Conservation (phyloP, 2,113 vertebrate species). For the Megalops atlanticus region DNA sequence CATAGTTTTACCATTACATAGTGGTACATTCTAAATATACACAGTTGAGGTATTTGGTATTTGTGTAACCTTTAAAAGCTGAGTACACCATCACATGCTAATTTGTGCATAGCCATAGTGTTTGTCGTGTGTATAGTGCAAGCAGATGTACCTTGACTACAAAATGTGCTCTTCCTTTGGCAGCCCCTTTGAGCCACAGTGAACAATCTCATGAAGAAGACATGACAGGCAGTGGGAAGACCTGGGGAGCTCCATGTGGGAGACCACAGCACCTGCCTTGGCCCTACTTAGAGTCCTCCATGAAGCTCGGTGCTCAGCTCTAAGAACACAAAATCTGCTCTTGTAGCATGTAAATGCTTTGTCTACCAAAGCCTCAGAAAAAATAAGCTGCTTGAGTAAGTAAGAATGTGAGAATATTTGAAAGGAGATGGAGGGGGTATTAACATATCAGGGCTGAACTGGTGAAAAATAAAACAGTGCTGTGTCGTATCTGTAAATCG, state of each 20-base stretch:
- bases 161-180: not conserved
- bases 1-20: no score
- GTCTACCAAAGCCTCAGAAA: no score
- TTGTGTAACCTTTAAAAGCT: not conserved
- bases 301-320: not conserved
- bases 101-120: not conserved
- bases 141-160: not conserved
- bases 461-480: no score
- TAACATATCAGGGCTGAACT: no score
- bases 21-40: not conserved
- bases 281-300: no score
- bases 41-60: not conserved
- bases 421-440: not conserved
- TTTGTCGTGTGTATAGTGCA: not conserved
- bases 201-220: not conserved
- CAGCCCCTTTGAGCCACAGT: not conserved
- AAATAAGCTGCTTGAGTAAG: no score
- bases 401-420: no score
- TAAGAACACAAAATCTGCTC: no score
- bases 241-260: not conserved
- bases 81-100: not conserved
- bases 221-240: not conserved
- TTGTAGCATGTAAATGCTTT: no score
- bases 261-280: not conserved
- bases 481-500: not conserved